phyloP scores from a whole-genome alignment of 2,113 vertebrate species.

The Setophaga coronata region DNA sequence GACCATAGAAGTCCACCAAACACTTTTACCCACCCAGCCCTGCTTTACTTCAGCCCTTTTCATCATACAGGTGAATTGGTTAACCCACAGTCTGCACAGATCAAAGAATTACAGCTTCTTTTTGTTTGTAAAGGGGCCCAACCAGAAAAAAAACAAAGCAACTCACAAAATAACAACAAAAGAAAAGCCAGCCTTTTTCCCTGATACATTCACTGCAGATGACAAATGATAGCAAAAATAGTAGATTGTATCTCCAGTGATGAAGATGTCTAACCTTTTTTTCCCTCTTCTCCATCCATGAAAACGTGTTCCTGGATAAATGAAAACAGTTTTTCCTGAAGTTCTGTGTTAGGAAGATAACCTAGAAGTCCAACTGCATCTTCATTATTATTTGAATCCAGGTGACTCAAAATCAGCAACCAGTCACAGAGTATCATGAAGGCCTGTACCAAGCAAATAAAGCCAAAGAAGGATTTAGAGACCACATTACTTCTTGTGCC shows the following conservation, averaged over 20 bases:
- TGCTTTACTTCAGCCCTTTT: neutral
- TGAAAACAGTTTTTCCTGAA: conserved; percentile 82
- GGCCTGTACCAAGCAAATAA: conserved; percentile 71
- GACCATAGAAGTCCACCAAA: neutral
- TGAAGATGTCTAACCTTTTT: conserved; percentile 69
- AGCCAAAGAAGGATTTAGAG: neutral
- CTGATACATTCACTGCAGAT: neutral
- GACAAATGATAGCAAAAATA: neutral
- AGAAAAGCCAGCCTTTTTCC: neutral
- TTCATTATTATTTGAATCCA: conserved; percentile 72
- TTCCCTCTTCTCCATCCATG: conserved; percentile 59
- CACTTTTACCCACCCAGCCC: neutral
- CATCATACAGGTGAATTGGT: neutral
- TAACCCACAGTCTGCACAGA: neutral
- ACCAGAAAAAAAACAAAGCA: neutral
- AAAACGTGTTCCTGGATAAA: conserved; percentile 82
- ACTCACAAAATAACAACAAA: neutral
- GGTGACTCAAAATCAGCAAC: conserved; percentile 83
- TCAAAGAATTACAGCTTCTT: neutral
- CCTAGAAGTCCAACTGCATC: conserved; percentile 60
- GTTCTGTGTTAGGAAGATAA: conserved; percentile 77
- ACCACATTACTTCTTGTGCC: neutral
- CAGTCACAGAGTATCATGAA: conserved; percentile 86
- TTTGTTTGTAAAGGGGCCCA: neutral
- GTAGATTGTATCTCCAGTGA: neutral